Evolutionary conservation across 2,797 vertebrate genomes (phyloP).

Genomic region (Peromyscus aztecus): DNA sequence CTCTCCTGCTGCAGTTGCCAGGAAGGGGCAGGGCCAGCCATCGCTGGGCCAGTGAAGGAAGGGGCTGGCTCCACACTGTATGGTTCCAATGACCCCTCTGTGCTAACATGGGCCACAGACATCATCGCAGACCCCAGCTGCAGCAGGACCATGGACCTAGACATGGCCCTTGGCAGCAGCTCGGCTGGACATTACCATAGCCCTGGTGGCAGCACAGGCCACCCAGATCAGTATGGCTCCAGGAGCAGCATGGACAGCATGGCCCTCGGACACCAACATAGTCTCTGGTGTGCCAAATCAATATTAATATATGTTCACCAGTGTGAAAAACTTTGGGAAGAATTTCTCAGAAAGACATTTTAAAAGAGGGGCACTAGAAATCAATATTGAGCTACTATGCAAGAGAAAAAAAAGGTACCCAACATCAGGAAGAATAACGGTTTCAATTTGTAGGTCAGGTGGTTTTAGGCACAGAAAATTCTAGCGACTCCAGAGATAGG

Average conservation of each 20-base stretch:
- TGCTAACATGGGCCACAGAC: background rate
- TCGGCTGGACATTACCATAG: too few species aligned
- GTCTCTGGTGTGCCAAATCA: background rate
- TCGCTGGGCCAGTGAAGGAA: background rate
- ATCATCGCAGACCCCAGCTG: background rate
- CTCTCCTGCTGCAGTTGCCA: background rate
- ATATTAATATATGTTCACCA: constrained; percentile 2
- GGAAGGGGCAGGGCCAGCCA: background rate
- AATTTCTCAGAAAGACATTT: constrained; percentile 38
- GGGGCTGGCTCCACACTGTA: background rate
- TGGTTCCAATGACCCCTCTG: background rate
- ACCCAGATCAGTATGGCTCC: background rate
- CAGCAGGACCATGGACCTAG: background rate
- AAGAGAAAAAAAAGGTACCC: background rate
- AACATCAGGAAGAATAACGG: background rate
- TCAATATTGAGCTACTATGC: background rate
- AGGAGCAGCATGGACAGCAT: background rate
- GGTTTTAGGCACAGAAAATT: background rate
- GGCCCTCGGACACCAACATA: background rate
- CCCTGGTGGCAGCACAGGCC: background rate
- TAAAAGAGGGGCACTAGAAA: background rate
- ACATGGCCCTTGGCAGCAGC: background rate
- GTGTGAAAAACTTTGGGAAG: background rate
- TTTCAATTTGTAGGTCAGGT: background rate
- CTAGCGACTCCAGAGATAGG: background rate